Conservation (phyloP, 2,797 vertebrate genomes). For the Dipus sagitta region DNA sequence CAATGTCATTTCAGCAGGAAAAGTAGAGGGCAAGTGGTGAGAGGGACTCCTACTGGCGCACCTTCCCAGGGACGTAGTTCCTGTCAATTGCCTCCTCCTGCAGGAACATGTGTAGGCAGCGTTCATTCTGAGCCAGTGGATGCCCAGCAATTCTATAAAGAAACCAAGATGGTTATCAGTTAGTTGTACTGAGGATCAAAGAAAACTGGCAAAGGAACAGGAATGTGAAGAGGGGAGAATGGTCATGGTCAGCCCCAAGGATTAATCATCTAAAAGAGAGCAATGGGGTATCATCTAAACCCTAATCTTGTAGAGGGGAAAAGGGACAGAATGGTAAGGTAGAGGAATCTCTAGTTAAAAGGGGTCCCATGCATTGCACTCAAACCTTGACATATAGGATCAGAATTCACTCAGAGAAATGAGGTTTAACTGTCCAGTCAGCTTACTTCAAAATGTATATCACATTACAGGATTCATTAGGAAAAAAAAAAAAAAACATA, state of each 20-base stretch:
- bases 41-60: slow-evolving; percentile 94
- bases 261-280: slow-evolving; percentile 2
- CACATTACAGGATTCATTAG: slow-evolving; percentile 23
- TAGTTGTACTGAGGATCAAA: slow-evolving; percentile 15
- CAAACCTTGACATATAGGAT: slow-evolving; percentile 37
- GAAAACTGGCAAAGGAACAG: neutral
- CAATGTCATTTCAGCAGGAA: slow-evolving; percentile 92
- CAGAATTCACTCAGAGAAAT: slow-evolving; percentile 50
- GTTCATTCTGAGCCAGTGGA: slow-evolving; percentile 99
- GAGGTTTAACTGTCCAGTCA: neutral
- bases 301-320: neutral
- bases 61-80: slow-evolving; percentile 96
- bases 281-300: slow-evolving; percentile 25
- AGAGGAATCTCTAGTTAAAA: slow-evolving; percentile 33
- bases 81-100: slow-evolving; percentile 98
- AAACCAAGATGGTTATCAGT: slow-evolving; percentile 77
- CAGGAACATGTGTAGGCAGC: slow-evolving; percentile 99
- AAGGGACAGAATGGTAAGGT: neutral
- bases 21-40: slow-evolving; percentile 86
- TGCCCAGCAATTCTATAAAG: slow-evolving; percentile 97
- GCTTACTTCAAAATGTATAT: neutral
- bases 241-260: slow-evolving; percentile 40
- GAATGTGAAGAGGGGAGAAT: slow-evolving; percentile 11
- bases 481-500: slow-evolving; percentile 63
- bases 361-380: neutral